phyloP scores from a whole-genome alignment of 2,888 invertebrate genomes.

The Oscheius onirici region DNA sequence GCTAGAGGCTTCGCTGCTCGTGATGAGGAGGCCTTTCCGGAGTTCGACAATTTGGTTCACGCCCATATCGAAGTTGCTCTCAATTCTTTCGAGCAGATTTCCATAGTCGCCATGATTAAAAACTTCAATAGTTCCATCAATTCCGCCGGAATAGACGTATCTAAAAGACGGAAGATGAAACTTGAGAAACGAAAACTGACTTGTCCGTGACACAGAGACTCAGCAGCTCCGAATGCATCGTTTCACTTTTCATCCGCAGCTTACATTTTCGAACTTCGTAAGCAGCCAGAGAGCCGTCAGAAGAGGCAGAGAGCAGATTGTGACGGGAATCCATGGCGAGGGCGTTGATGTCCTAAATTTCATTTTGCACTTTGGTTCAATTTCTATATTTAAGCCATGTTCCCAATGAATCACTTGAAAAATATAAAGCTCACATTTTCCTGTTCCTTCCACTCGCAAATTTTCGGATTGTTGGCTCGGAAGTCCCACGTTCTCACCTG shows the following conservation, averaged over 20 bases:
- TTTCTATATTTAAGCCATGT: too few relatives aligned
- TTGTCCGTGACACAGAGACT: conserved; percentile 52
- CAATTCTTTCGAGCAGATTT: conserved; percentile 59
- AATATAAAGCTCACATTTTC: conserved; percentile 52
- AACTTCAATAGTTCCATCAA: conserved; percentile 63
- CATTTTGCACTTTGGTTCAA: background rate
- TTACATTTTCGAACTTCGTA: conserved; percentile 50
- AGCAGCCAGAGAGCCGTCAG: conserved; percentile 51
- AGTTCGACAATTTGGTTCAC: conserved; percentile 46
- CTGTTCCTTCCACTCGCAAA: conserved; percentile 57
- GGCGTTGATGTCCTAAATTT: conserved; percentile 46
- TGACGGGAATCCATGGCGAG: conserved; percentile 42
- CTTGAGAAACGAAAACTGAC: conserved; percentile 27
- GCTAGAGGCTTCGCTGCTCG: conserved; percentile 44
- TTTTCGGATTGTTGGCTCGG: conserved; percentile 39
- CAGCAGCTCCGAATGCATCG: conserved; percentile 63
- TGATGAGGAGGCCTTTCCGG: conserved; percentile 41
- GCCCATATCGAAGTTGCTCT: conserved; percentile 57
- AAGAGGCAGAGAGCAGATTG: conserved; percentile 48
- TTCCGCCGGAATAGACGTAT: conserved; percentile 59
- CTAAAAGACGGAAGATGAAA: conserved; percentile 32
- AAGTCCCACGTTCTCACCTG: conserved; percentile 63
- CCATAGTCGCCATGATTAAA: conserved; percentile 63
- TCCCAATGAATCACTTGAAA: too few relatives aligned
- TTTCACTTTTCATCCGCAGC: conserved; percentile 54